phyloP scores from a whole-genome alignment of 2,888 invertebrate species.

The Crocallis elinguaria region DNA sequence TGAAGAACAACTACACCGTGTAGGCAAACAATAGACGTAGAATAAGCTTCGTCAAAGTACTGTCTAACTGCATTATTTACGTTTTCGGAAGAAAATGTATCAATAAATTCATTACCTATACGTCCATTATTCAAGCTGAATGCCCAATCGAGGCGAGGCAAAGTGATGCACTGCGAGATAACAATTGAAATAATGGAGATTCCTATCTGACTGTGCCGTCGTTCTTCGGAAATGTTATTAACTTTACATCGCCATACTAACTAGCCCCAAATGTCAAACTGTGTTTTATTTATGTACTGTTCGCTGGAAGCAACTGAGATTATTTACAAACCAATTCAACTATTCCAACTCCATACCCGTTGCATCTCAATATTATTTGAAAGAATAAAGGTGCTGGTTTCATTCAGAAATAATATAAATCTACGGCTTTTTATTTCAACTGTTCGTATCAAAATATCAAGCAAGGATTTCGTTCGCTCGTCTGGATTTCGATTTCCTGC shows the following conservation, averaged over 20 bases:
- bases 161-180: constrained; percentile 7
- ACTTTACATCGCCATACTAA: constrained; percentile 1
- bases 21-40: too few species aligned
- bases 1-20: too few species aligned
- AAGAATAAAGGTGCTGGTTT: background rate
- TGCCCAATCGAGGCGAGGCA: background rate
- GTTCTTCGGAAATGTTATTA: constrained; percentile 5
- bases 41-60: too few species aligned
- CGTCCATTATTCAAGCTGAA: constrained; percentile 1
- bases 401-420: constrained; percentile 9
- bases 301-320: background rate
- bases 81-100: background rate
- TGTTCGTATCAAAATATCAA: constrained; percentile 42
- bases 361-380: background rate
- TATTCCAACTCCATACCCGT: background rate
- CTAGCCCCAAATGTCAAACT: background rate
- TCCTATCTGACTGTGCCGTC: background rate
- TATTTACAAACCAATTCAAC: background rate
- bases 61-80: background rate
- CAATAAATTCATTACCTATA: background rate
- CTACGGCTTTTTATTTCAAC: constrained; percentile 2
- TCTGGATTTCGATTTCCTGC: constrained; percentile 58
- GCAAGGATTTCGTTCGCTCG: too few species aligned
- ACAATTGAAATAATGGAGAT: constrained; percentile 14
- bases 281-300: constrained; percentile 1